Evolutionary conservation across 2,113 vertebrate species (phyloP), one percentile per base, ranked within the genome.

Genomic region (Periophthalmodon schlosseri): DNA sequence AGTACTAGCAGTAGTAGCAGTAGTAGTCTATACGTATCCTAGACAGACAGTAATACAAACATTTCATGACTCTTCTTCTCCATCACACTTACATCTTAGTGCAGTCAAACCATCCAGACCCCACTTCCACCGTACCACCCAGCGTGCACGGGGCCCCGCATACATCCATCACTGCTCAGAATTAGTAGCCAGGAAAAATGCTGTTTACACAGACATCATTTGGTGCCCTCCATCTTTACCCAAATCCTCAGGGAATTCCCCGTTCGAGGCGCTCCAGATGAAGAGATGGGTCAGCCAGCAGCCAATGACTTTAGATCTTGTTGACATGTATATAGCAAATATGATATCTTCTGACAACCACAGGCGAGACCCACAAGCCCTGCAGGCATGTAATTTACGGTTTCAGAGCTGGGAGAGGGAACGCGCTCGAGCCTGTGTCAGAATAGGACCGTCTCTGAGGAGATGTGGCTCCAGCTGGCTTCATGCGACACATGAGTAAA

Each of bases 311-410:
- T 80, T 77, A 66, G 68, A 75, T 61, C 66, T 80, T 69, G 77
- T 77, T 87, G 82, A 91, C 71, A 66, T 78, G 73, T 81, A 74
- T 84, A 86, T 74, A 81, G 84, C 83, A 79, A 89, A 90, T 82
- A 85, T 79, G 85, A 89, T 87, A 83, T 82, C 84, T 85, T 71
- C 74, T 84, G 87, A 87, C 87, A 86, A 81, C 79, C 79, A 58
- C 86, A 80, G 82, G 84, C 74, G 68, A 78, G 79, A 74, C 68
- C 69, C 56, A 54, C 77, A 76, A 69, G 70, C 89, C 81, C 87
- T 82, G 83, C 65, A 72, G 84, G 80, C 81, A 14, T 67, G 71
- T 68, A 79, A 90, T 89, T 88, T 82, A 88, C 63, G 33, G 81
- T 81, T 86, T 80, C 79, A 77, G 77, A 70, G 79, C 69, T 76